Evolutionary conservation across 2,113 vertebrate species (phyloP), one percentile per base, ranked within the genome.

Genomic region (Planiliza haematocheilus): DNA sequence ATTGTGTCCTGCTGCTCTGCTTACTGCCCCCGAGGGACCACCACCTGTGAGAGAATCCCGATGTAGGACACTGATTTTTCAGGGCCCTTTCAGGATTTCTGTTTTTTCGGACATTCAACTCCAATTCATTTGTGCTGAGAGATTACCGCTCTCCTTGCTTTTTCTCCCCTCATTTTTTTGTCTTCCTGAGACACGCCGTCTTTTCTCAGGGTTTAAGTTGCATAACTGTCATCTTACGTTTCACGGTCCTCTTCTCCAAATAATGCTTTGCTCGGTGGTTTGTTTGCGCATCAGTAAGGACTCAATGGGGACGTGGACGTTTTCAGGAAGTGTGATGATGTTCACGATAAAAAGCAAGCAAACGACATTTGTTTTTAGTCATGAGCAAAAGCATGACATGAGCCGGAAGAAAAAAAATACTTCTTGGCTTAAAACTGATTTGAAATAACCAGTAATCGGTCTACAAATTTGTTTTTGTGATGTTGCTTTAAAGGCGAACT

Each of bases 21-120:
- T 86, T 75, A 82, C 85, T 52, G 71, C 65, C 87, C 84, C 61
- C 41, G 7, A 82, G 82, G 85, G 81, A 70, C 37, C 57, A 0
- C 48, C 46, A 51, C 74, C 67, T 36, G 55, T 55, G 48, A 59
- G 64, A 61, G 39, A 50, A 30, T 21, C 43, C 10, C 4, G n/a
- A 74, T 73, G 39, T 46, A 70, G 74, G 64, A 7, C 68, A 74
- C 7, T 4, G 6, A 24, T 58, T 79, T 70, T 58, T 67, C 39
- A 42, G 69, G 14, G 38, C 58, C 60, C 69, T 75, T 51, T 52
- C 57, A 57, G 45, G 24, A 55, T 66, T 75, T 24, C 51, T 10
- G 16, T 18, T 51, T 46, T 59, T 67, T 64, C 59, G 42, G 64
- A 73, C 46, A 66, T 79, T 60, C 60, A 84, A 80, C 46, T 64